phyloP scores from a whole-genome alignment of 2,888 invertebrate species.

The Macrophya annulata region DNA sequence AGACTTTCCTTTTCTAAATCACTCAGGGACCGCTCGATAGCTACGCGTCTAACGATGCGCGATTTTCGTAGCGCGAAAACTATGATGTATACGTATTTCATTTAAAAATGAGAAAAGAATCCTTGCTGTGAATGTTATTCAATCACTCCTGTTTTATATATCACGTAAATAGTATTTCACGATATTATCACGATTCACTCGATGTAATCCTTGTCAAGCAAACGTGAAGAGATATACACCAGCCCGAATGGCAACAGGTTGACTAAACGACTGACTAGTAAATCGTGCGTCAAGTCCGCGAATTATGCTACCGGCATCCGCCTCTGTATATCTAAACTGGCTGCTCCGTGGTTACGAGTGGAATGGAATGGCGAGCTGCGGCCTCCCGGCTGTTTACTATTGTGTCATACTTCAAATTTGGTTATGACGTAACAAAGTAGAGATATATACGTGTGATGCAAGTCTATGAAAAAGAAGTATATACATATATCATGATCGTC shows the following conservation, averaged over 20 bases:
- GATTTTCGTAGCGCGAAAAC: not conserved
- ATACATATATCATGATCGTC: not conserved
- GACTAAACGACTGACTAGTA: constrained; percentile 47
- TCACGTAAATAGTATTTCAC: not conserved
- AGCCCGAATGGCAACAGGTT: constrained; percentile 47
- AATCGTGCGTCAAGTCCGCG: constrained; percentile 52
- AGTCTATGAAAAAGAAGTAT: not conserved
- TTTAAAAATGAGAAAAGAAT: not conserved
- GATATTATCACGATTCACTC: not conserved
- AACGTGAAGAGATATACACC: not conserved
- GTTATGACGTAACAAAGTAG: constrained; percentile 67
- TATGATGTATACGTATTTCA: not conserved
- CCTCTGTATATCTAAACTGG: constrained; percentile 48
- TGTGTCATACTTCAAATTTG: constrained; percentile 73
- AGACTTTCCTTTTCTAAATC: constrained; percentile 51
- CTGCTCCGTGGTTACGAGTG: constrained; percentile 35
- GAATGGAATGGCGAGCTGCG: constrained; percentile 50
- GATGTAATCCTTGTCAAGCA: not conserved
- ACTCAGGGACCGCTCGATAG: constrained; percentile 21
- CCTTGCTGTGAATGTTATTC: not conserved
- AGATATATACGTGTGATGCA: constrained; percentile 25
- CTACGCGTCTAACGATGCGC: constrained; percentile 19
- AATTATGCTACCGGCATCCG: constrained; percentile 55
- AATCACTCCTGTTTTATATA: not conserved
- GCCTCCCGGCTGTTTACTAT: constrained; percentile 60